phyloP scores from a whole-genome alignment of 2,113 vertebrate species.

The Daboia siamensis region DNA sequence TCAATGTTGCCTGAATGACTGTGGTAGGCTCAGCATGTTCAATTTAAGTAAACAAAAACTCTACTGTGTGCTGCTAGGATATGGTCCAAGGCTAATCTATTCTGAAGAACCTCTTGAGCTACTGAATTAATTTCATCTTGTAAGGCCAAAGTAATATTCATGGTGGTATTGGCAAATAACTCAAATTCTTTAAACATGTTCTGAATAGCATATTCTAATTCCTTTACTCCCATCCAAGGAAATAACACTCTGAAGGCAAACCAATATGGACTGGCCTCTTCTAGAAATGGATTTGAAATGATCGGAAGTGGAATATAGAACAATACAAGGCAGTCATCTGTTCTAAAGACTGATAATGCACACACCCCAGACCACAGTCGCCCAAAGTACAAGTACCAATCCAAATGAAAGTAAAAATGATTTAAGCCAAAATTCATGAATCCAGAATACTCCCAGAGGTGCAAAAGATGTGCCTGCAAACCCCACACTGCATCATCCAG shows the following conservation, averaged over 20 bases:
- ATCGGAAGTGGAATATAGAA: background rate
- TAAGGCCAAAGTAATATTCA: background rate
- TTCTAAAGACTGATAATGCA: background rate
- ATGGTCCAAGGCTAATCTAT: background rate
- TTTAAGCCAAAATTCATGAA: background rate
- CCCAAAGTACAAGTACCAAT: background rate
- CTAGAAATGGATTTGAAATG: background rate
- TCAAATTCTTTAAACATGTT: background rate
- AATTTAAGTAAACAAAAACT: background rate
- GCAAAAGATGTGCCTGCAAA: background rate
- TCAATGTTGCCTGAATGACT: background rate
- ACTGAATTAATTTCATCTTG: background rate
- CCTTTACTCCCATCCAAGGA: background rate
- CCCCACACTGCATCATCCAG: background rate
- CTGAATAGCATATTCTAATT: background rate
- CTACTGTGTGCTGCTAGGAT: background rate
- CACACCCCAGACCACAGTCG: background rate
- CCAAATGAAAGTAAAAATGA: background rate
- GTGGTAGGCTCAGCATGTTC: background rate
- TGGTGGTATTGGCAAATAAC: background rate
- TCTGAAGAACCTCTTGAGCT: background rate
- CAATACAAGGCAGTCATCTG: background rate
- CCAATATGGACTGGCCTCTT: background rate
- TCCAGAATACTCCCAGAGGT: background rate
- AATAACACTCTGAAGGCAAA: background rate